Conservation (phyloP, 2,113 vertebrate genomes). For the Phoenicopterus ruber region DNA sequence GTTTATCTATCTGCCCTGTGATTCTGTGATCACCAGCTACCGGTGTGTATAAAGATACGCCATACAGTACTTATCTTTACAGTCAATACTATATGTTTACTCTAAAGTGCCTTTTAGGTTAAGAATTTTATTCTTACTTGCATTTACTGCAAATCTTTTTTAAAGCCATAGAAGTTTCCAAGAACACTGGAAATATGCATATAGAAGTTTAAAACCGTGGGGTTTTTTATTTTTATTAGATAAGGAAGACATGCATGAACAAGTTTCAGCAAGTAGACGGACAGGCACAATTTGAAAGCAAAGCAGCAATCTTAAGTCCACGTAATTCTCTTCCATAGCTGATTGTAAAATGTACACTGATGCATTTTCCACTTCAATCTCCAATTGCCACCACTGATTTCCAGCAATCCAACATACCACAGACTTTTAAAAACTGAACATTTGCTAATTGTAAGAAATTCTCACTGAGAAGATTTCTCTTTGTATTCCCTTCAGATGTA, state of each 20-base stretch:
- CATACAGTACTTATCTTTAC: background rate
- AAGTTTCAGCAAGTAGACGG: background rate
- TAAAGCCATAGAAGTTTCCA: background rate
- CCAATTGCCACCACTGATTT: background rate
- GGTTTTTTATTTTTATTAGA: background rate
- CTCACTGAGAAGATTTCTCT: background rate
- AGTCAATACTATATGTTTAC: background rate
- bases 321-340: background rate
- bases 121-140: background rate
- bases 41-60: background rate
- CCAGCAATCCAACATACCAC: background rate
- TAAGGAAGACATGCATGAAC: background rate
- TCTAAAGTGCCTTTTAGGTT: background rate
- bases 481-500: background rate
- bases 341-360: background rate
- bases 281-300: background rate
- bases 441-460: background rate
- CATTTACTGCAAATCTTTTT: background rate
- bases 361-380: background rate
- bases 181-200: background rate
- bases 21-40: background rate
- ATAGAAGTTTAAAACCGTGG: background rate
- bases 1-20: background rate
- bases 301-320: background rate
- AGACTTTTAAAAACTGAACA: background rate